Evolutionary conservation across 35 echinoderm and acorn worm genomes (phyloP), one percentile per base, ranked within the genome.

Genomic region (Lytechinus variegatus): DNA sequence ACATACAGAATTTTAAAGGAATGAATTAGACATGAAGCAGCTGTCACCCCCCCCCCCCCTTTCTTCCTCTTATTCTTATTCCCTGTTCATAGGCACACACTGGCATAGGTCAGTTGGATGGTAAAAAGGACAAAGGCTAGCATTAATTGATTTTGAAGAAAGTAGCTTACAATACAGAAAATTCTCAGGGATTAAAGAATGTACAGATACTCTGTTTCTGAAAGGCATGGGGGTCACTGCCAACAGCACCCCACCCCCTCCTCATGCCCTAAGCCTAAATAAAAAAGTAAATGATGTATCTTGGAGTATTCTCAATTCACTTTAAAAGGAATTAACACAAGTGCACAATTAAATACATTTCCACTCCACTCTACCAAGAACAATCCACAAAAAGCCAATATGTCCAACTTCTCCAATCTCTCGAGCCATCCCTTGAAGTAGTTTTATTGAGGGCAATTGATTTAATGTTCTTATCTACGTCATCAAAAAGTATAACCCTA

Each of bases 381-480:
- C 66, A 24, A 79, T 79, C 66, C 4, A 79, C 16, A 6, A 24
- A 19, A 79, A 79, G 66, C 16, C 66, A 44, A 79, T 79, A 79
- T 79, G 19, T 79, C 14, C 66, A 27, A 79, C 19, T 24, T 79
- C 3, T 3, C 16, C 66, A 79, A 79, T 79, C 66, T 24, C 66
- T 79, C 4, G 16, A 8, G 66, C 66, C 19, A 19, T 58, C 66
- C 19, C 7, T 79, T 8, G 0, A 79, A 19, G 14, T 24, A 79
- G 66, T 16, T 3, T 7, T 79, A 79, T 24, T n/a, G 66, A 79
- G 19, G 12, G 66, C 66, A 79, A 79, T 79, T 79, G 66, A 79
- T 79, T 79, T 79, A 79, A 79, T 79, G 66, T 79, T 79, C 66
- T 79, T 79, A 79, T 79, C 66, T 79, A 79, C 66, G 66, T 79